Conservation (phyloP, 2,888 invertebrate species). For the Parelbella ahira region DNA sequence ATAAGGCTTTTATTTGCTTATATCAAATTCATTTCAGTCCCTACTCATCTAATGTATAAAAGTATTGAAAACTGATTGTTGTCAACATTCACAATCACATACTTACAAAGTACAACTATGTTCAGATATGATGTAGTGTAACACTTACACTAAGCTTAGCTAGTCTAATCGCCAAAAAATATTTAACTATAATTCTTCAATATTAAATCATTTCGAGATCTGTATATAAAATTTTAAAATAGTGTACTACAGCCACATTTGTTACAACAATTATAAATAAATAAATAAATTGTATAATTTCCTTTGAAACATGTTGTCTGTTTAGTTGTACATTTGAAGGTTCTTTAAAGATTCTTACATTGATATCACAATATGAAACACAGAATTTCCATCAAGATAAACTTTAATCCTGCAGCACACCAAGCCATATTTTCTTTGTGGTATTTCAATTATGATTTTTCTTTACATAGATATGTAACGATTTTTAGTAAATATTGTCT, state of each 20-base stretch:
- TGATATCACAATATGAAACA: slow-evolving; percentile 15
- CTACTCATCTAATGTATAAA: slow-evolving; percentile 14
- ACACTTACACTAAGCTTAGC: slow-evolving; percentile 14
- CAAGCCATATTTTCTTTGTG: too few species aligned
- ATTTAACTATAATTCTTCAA: not conserved
- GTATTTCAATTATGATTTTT: too few species aligned
- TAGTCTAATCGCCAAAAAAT: slow-evolving; percentile 7
- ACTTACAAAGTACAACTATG: slow-evolving; percentile 5
- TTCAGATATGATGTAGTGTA: slow-evolving; percentile 13
- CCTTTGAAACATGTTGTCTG: not conserved
- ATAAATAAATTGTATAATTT: slow-evolving; percentile 20
- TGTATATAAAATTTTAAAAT: slow-evolving; percentile 8
- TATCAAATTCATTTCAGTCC: slow-evolving; percentile 3
- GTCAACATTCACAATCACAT: slow-evolving; percentile 9
- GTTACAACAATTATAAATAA: slow-evolving; percentile 10
- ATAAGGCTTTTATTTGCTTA: slow-evolving; percentile 5
- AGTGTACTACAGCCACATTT: slow-evolving; percentile 2
- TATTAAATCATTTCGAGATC: slow-evolving; percentile 8
- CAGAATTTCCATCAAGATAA: slow-evolving; percentile 4
- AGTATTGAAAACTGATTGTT: slow-evolving; percentile 14
- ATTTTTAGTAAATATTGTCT: too few species aligned
- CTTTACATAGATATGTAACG: too few species aligned
- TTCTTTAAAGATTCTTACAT: not conserved
- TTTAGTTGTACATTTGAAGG: slow-evolving; percentile 11
- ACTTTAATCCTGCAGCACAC: slow-evolving; percentile 21